Conservation (phyloP, 2,888 invertebrate species). For the Sesamia inferens region DNA sequence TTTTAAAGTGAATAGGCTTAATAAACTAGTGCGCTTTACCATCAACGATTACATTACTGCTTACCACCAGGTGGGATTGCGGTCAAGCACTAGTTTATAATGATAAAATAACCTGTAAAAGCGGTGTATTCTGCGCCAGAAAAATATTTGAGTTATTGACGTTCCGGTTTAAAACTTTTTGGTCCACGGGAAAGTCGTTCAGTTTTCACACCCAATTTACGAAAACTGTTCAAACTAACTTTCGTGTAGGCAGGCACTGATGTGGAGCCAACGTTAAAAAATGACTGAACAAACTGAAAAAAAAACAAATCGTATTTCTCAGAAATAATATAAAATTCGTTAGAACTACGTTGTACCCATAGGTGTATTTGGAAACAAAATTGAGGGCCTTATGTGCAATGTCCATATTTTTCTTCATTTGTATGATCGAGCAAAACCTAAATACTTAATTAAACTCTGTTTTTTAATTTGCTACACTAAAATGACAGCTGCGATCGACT, state of each 20-base stretch:
- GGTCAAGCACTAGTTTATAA: no score
- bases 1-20: no score
- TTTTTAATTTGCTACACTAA: not conserved
- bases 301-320: not conserved
- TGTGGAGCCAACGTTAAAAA: conserved; percentile 20
- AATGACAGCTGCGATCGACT: not conserved
- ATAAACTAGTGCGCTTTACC: no score
- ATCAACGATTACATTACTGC: no score
- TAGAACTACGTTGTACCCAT: no score
- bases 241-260: conserved; percentile 21
- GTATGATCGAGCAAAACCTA: not conserved
- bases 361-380: not conserved
- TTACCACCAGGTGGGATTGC: no score
- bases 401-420: not conserved
- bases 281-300: conserved; percentile 7
- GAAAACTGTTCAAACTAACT: conserved; percentile 48
- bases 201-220: conserved; percentile 51
- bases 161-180: conserved; percentile 48
- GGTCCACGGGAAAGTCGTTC: conserved; percentile 50
- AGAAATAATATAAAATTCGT: not conserved
- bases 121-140: conserved; percentile 27
- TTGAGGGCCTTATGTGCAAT: not conserved
- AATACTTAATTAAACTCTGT: not conserved
- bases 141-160: conserved; percentile 32
- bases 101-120: not conserved